These are phyloP conservation scores for Zaprionus obscuricornis DNA, from an alignment of 2,888 invertebrate genomes.

Conservation along the genomic window DNA sequence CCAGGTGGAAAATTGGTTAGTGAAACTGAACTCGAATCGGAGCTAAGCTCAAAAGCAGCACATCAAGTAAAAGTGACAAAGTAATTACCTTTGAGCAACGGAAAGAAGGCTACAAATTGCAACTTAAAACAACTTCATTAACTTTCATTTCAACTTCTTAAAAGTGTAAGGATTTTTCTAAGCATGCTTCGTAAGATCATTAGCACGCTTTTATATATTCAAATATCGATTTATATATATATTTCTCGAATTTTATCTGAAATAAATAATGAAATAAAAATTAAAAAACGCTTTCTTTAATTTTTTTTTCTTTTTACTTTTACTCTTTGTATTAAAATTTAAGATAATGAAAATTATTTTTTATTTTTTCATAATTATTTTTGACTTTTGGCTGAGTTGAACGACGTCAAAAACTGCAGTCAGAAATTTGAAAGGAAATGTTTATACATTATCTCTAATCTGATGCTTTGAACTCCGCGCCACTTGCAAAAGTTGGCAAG, in stretches of 20 bases:
- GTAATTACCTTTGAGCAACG: constrained; percentile 59
- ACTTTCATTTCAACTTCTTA: constrained; percentile 66
- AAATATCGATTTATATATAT: too few relatives aligned
- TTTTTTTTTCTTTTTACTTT: constrained; percentile 15
- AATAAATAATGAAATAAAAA: neutral
- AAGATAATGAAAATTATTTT: constrained; percentile 28
- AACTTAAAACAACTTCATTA: constrained; percentile 66
- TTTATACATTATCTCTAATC: constrained; percentile 68
- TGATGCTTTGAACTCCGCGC: constrained; percentile 74
- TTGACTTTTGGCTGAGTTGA: constrained; percentile 15
- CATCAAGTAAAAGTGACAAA: constrained; percentile 69
- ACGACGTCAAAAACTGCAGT: constrained; percentile 35
- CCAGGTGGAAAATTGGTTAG: constrained; percentile 67
- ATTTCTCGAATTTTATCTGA: too few relatives aligned
- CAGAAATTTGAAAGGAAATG: constrained; percentile 74
- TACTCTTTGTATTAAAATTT: constrained; percentile 13
- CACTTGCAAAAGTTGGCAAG: constrained; percentile 64
- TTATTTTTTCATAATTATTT: constrained; percentile 46
- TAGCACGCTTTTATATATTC: neutral
- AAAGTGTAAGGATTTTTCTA: constrained; percentile 17
- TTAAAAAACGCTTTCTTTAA: constrained; percentile 6
- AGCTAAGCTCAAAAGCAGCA: constrained; percentile 11
- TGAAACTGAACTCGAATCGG: constrained; percentile 46
- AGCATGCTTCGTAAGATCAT: neutral
- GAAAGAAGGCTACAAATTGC: constrained; percentile 56